These are phyloP conservation scores for Sclerodermus sp. DNA, from an alignment of 2,888 invertebrate species.

Conservation along the genomic window DNA sequence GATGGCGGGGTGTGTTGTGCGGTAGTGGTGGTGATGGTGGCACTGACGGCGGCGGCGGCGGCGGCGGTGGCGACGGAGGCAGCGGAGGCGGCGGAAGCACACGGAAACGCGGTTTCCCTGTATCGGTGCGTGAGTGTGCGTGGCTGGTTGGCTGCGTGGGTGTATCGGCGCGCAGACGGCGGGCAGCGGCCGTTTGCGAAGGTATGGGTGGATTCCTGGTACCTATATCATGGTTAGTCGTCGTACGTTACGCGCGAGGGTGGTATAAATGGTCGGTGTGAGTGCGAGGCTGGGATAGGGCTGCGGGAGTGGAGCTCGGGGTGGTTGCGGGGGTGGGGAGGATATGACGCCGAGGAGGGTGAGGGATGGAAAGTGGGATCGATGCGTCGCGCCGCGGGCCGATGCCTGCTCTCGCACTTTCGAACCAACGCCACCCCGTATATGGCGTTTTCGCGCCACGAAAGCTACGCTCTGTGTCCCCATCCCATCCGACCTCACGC, in stretches of 20 bases:
- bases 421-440: background rate
- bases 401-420: slow-evolving; percentile 40
- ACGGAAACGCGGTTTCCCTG: no score
- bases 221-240: slow-evolving; percentile 49
- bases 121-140: background rate
- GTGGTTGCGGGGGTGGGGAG: slow-evolving; percentile 18
- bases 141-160: slow-evolving; percentile 1
- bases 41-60: no score
- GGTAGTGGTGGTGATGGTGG: no score
- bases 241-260: slow-evolving; percentile 32
- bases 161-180: slow-evolving; percentile 10
- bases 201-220: slow-evolving; percentile 37
- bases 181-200: background rate
- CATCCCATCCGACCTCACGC: background rate
- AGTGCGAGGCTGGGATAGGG: slow-evolving; percentile 19
- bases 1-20: slow-evolving; percentile 42
- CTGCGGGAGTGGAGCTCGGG: no score
- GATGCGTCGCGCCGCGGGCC: slow-evolving; percentile 54
- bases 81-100: no score
- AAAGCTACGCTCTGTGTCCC: no score
- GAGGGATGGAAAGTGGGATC: slow-evolving; percentile 46
- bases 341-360: slow-evolving; percentile 32
- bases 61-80: no score
- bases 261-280: slow-evolving; percentile 35
- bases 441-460: no score